phyloP scores from a whole-genome alignment of 2,797 vertebrate genomes.

The Peromyscus attwateri region DNA sequence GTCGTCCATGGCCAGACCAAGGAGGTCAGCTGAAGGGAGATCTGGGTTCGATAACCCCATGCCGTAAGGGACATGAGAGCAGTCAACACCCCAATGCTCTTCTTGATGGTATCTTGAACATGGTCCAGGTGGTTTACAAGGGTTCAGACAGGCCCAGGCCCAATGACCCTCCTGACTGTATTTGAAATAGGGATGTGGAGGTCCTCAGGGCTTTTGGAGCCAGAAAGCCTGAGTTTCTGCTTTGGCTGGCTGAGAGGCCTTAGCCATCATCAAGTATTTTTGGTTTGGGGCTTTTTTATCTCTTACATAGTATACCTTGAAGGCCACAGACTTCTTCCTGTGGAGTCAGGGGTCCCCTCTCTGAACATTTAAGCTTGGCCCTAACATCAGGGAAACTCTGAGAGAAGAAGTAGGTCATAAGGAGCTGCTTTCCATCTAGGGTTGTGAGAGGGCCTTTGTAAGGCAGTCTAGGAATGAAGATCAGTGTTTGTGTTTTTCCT shows the following conservation, averaged over 20 bases:
- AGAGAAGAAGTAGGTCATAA: background rate
- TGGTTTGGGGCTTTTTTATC: background rate
- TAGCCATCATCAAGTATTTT: background rate
- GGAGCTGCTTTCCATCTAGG: background rate
- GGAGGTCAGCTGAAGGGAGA: background rate
- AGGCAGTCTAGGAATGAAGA: too few species aligned
- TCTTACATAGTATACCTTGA: background rate
- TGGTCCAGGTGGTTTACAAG: background rate
- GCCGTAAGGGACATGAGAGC: accelerated
- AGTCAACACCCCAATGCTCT: background rate
- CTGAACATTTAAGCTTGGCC: background rate
- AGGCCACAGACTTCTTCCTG: background rate
- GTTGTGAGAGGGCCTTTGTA: background rate
- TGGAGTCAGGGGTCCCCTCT: background rate
- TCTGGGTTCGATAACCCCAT: too few species aligned
- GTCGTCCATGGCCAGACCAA: too few species aligned
- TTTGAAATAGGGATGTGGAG: background rate
- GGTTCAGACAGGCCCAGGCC: background rate
- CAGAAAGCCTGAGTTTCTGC: background rate
- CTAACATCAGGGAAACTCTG: background rate
- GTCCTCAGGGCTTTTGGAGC: too few species aligned
- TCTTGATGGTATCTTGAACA: background rate
- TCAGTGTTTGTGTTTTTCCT: background rate
- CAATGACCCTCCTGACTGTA: background rate
- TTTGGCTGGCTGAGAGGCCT: background rate